Conservation (phyloP, 2,888 invertebrate genomes). For the Tetranychus piercei region DNA sequence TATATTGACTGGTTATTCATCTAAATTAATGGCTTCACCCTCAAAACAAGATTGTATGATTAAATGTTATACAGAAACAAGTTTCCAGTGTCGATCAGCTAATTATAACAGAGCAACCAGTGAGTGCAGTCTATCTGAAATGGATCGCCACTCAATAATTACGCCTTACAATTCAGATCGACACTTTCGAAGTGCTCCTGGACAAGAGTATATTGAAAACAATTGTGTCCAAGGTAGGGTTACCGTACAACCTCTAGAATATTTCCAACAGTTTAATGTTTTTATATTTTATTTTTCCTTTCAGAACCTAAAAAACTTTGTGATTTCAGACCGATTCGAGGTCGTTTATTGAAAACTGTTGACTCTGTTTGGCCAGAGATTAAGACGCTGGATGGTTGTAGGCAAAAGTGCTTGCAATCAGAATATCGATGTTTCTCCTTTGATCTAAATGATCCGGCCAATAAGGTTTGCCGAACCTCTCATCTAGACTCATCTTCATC, state of each 20-base stretch:
- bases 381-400: constrained; percentile 63
- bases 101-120: constrained; percentile 23
- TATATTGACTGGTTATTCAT: constrained; percentile 53
- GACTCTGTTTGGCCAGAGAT: constrained; percentile 72
- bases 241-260: not conserved
- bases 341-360: constrained; percentile 75
- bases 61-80: constrained; percentile 68
- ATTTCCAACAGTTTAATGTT: not conserved
- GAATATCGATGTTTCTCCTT: constrained; percentile 61
- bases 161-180: constrained; percentile 28
- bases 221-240: constrained; percentile 33
- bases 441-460: constrained; percentile 80
- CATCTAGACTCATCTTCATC: constrained; percentile 76
- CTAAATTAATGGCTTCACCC: constrained; percentile 34
- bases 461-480: constrained; percentile 74
- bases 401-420: constrained; percentile 64
- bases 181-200: constrained; percentile 27
- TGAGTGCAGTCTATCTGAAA: constrained; percentile 30
- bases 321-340: constrained; percentile 58
- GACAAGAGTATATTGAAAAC: constrained; percentile 35
- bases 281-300: not conserved
- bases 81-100: constrained; percentile 52
- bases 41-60: constrained; percentile 47
- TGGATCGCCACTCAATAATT: constrained; percentile 31
- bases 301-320: constrained; percentile 72